Percentiles rank a stretch among this genome's conserved stretches.
Evolutionary conservation across 2,888 invertebrate genomes (phyloP).

Genomic region (Pandemis corylana): DNA sequence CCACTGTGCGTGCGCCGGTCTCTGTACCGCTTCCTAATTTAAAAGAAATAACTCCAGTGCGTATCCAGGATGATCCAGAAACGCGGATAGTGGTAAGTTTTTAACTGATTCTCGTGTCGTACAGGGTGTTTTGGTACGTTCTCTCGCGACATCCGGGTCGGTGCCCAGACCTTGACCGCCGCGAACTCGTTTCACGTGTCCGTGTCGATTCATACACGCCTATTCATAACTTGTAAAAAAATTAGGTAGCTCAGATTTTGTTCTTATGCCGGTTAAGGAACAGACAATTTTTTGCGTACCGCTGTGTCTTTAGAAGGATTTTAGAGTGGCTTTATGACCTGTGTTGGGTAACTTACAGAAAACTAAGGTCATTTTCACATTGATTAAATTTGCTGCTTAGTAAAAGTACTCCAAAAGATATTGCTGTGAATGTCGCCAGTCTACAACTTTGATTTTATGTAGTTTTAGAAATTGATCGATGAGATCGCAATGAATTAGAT

Average conservation of each 20-base stretch:
- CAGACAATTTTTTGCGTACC: background rate
- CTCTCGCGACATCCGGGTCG: constrained; percentile 72
- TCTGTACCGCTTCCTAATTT: constrained; percentile 15
- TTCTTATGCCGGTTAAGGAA: background rate
- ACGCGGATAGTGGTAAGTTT: constrained; percentile 21
- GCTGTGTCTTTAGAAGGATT: background rate
- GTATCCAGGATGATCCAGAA: constrained; percentile 10
- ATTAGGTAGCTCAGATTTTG: constrained; percentile 4
- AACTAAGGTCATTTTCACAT: background rate
- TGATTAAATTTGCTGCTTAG: no score
- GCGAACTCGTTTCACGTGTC: constrained; percentile 63
- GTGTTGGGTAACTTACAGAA: background rate
- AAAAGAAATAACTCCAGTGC: constrained; percentile 23
- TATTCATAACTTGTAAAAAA: constrained; percentile 44
- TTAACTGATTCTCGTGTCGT: constrained; percentile 42
- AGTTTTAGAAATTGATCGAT: background rate
- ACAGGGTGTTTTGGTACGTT: constrained; percentile 45
- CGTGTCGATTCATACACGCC: constrained; percentile 51
- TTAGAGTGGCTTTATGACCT: background rate
- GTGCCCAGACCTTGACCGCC: constrained; percentile 79
- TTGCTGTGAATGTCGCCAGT: no score
- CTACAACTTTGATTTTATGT: background rate
- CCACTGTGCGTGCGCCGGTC: constrained; percentile 54
- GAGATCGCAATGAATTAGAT: background rate
- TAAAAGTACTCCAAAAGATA: no score